Evolutionary conservation across 1,140 invertebrate species (phyloP).

Genomic region (Micrasema minimum): DNA sequence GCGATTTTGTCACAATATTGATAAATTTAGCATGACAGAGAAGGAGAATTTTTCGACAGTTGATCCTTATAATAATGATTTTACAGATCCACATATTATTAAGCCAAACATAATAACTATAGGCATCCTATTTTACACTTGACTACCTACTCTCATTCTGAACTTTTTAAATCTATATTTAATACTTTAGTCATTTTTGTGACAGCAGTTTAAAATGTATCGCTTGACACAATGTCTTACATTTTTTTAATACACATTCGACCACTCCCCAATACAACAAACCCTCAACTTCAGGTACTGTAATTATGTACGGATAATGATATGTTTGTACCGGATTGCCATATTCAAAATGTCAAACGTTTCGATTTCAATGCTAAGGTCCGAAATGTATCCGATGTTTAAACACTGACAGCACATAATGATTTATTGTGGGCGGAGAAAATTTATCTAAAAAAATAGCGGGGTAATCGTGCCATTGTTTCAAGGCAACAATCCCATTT

Average conservation of each 20-base stretch:
- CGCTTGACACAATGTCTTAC: slow-evolving; percentile 26
- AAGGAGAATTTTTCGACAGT: too few relatives aligned
- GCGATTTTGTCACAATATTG: too few relatives aligned
- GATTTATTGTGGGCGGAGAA: slow-evolving; percentile 20
- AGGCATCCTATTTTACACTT: too few relatives aligned
- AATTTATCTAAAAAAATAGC: slow-evolving; percentile 19
- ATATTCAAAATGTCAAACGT: slow-evolving; percentile 28
- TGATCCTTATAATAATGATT: too few relatives aligned
- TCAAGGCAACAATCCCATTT: slow-evolving; percentile 15
- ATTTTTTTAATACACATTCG: slow-evolving; percentile 5
- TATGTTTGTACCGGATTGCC: slow-evolving; percentile 17
- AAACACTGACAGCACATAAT: not conserved
- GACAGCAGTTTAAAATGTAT: slow-evolving; percentile 14
- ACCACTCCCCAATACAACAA: slow-evolving; percentile 15
- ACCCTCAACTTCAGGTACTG: not conserved
- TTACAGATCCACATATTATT: too few relatives aligned
- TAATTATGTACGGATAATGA: slow-evolving; percentile 23
- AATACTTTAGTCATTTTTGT: slow-evolving; percentile 7
- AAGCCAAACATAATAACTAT: too few relatives aligned
- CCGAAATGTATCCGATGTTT: slow-evolving; percentile 13
- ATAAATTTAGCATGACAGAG: too few relatives aligned
- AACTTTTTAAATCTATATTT: too few relatives aligned
- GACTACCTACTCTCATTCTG: too few relatives aligned
- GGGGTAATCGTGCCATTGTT: slow-evolving; percentile 5
- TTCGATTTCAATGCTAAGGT: slow-evolving; percentile 13